A percentile compares a stretch with the other conserved stretches of the same genome.
These are phyloP conservation scores for Oedothorax gibbosus DNA, from an alignment of 1,140 invertebrate species.

Conservation along the genomic window DNA sequence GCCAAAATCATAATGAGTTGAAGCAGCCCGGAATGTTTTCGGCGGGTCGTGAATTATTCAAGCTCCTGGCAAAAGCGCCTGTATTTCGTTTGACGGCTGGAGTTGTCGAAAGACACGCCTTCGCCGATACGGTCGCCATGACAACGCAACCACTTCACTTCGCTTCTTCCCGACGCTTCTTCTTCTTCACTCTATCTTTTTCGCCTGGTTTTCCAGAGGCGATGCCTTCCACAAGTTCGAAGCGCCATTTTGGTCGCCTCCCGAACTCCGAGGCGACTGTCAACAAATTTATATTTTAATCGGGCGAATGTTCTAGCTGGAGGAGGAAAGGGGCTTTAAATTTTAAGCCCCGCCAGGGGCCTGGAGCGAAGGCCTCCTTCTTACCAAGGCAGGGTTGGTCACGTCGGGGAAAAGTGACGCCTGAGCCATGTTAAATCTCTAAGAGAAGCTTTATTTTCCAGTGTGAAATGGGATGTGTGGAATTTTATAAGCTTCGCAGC, in stretches of 20 bases:
- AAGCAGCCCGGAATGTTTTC: conserved; percentile 57
- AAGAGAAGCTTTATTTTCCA: no score
- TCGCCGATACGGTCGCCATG: conserved; percentile 55
- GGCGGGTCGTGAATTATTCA: conserved; percentile 56
- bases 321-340: conserved; percentile 5
- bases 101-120: conserved; percentile 60
- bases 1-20: conserved; percentile 59
- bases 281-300: conserved; percentile 59
- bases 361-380: neutral
- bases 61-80: conserved; percentile 55
- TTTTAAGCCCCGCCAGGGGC: neutral
- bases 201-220: conserved; percentile 34
- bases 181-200: conserved; percentile 52
- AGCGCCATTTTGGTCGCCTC: conserved; percentile 59
- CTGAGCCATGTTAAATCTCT: no score
- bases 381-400: neutral
- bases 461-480: no score
- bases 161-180: conserved; percentile 27
- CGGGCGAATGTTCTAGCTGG: conserved; percentile 4
- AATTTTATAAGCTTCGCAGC: no score
- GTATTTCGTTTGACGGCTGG: conserved; percentile 58
- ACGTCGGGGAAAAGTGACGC: neutral
- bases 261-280: conserved; percentile 26
- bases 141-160: conserved; percentile 55
- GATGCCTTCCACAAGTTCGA: conserved; percentile 46